Evolutionary conservation across 1,140 invertebrate species (phyloP).

Genomic region (Chrysopa pallens): DNA sequence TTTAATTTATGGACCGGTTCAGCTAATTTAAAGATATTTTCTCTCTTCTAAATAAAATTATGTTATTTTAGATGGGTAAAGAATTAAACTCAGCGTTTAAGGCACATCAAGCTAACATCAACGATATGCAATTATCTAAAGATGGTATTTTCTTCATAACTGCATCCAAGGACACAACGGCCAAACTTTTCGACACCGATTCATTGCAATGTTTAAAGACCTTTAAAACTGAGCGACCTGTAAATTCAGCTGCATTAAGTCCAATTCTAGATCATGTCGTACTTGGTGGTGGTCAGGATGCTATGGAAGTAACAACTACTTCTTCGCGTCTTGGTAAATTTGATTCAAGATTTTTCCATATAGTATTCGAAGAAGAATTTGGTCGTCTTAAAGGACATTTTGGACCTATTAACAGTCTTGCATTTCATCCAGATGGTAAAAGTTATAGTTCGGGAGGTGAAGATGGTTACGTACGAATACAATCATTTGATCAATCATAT

Average conservation of each 20-base stretch:
- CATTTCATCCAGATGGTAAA: slow-evolving; percentile 95
- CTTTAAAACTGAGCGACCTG: slow-evolving; percentile 90
- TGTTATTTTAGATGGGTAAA: slow-evolving; percentile 51
- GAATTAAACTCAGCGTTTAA: slow-evolving; percentile 46
- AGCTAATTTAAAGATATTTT: background rate
- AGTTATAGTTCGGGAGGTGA: slow-evolving; percentile 95
- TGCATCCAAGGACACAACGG: slow-evolving; percentile 84
- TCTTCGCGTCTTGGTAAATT: slow-evolving; percentile 92
- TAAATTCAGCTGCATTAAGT: slow-evolving; percentile 92
- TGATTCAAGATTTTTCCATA: slow-evolving; percentile 93
- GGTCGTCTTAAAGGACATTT: slow-evolving; percentile 97
- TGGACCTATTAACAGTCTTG: slow-evolving; percentile 96
- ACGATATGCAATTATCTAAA: slow-evolving; percentile 87
- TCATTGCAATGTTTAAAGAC: slow-evolving; percentile 75
- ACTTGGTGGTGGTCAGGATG: slow-evolving; percentile 93
- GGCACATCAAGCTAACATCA: slow-evolving; percentile 75
- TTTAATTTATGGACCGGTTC: no score
- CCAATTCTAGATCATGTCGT: slow-evolving; percentile 89
- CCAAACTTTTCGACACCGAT: slow-evolving; percentile 83
- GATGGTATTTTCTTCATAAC: slow-evolving; percentile 94
- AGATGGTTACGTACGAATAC: slow-evolving; percentile 94
- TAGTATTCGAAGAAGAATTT: slow-evolving; percentile 99
- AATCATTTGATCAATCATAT: slow-evolving; percentile 91
- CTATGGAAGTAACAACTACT: slow-evolving; percentile 97
- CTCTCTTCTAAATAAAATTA: background rate